Percentiles rank a stretch among this genome's conserved stretches.
Evolutionary conservation across 2,797 vertebrate species (phyloP).

Genomic region (Platyrinchus mystaceus): DNA sequence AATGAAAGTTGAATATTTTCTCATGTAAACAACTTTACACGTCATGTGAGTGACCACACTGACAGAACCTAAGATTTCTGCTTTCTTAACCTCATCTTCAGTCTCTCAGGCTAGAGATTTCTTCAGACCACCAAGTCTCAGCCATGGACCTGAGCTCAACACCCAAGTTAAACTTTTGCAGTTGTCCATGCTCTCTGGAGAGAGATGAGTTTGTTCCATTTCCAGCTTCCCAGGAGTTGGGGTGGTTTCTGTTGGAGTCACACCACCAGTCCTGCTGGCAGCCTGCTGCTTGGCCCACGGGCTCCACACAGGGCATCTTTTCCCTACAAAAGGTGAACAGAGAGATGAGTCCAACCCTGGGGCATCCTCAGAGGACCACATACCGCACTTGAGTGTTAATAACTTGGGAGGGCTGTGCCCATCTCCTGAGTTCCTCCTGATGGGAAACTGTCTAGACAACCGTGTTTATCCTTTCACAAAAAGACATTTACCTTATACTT

Average conservation of each 20-base stretch:
- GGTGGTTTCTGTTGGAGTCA: accelerated
- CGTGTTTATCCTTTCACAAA: neutral
- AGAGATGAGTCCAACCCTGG: neutral
- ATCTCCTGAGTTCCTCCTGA: neutral
- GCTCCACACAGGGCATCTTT: neutral
- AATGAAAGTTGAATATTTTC: neutral
- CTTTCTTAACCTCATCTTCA: neutral
- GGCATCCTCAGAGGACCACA: accelerated
- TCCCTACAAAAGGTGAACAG: neutral
- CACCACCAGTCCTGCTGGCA: neutral
- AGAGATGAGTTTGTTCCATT: neutral
- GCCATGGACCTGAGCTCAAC: neutral
- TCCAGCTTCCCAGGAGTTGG: accelerated
- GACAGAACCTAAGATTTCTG: neutral
- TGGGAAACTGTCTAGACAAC: neutral
- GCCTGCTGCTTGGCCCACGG: neutral
- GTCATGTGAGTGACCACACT: neutral
- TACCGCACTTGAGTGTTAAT: accelerated
- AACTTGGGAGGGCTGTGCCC: neutral
- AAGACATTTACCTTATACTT: neutral
- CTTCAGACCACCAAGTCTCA: neutral
- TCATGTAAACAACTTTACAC: neutral
- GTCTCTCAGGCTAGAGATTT: neutral
- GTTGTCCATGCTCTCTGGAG: neutral
- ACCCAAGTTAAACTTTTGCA: neutral